phyloP scores from a whole-genome alignment of 30 jellyfish, hydroid and myxozoan genomes.

The Clytia hemisphaerica region DNA sequence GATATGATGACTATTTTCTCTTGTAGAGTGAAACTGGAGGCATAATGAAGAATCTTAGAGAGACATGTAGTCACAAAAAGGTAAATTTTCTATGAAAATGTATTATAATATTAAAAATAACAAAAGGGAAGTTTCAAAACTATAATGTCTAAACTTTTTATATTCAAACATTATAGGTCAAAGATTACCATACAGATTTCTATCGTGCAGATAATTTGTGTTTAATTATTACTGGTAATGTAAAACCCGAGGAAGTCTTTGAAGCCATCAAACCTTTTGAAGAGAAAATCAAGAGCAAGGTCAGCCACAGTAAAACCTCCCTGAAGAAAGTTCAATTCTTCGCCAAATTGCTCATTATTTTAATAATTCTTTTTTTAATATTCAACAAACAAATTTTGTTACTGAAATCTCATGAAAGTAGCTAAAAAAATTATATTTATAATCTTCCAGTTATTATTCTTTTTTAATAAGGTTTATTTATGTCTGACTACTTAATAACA shows the following conservation, averaged over 20 bases:
- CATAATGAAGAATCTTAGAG: slow-evolving; percentile 67
- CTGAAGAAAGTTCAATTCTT: too few species aligned
- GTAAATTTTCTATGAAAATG: neutral
- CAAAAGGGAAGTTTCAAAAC: neutral
- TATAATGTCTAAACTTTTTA: neutral
- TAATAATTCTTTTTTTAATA: too few species aligned
- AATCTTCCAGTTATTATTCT: neutral
- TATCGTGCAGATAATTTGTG: slow-evolving; percentile 92
- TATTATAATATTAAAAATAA: slow-evolving; percentile 13
- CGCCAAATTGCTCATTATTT: too few species aligned
- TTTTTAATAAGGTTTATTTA: neutral
- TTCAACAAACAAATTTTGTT: too few species aligned
- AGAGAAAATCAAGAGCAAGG: slow-evolving; percentile 67
- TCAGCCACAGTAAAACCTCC: too few species aligned
- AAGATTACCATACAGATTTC: slow-evolving; percentile 62
- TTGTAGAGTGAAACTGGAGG: slow-evolving; percentile 98
- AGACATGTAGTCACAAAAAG: slow-evolving; percentile 62
- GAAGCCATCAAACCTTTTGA: slow-evolving; percentile 57
- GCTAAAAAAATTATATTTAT: too few species aligned
- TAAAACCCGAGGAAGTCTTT: slow-evolving; percentile 62
- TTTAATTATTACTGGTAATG: slow-evolving; percentile 78
- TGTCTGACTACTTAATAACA: neutral
- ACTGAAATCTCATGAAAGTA: too few species aligned
- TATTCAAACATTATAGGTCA: slow-evolving; percentile 37
- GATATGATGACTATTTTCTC: neutral